Evolutionary conservation across 2,113 vertebrate species (phyloP).

Genomic region (Irena cyanogastra): DNA sequence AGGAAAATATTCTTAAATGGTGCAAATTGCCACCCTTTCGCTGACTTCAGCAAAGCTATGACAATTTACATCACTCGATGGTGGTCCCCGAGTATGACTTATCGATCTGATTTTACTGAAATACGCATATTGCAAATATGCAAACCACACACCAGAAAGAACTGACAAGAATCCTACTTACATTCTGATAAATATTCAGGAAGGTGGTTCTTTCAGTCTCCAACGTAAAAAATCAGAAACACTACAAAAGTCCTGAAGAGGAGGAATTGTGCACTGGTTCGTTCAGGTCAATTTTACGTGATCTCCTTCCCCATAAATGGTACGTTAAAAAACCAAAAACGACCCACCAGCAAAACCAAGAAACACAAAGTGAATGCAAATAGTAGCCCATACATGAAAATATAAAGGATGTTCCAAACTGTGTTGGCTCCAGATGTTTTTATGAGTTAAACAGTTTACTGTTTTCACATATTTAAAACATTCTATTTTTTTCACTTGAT

Average conservation of each 20-base stretch:
- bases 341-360: neutral
- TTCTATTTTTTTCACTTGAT: slow-evolving; percentile 41
- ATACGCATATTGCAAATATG: neutral
- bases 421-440: slow-evolving; percentile 28
- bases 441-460: slow-evolving; percentile 40
- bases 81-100: neutral
- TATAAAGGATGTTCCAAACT: slow-evolving; percentile 27
- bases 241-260: neutral
- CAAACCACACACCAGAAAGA: neutral
- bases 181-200: neutral
- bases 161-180: slow-evolving; percentile 11
- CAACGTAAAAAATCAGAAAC: neutral
- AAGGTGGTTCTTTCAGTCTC: neutral
- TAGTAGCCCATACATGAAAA: slow-evolving; percentile 25
- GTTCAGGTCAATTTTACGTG: slow-evolving; percentile 1
- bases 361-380: neutral
- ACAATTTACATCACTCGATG: neutral
- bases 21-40: neutral
- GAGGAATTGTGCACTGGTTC: neutral
- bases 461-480: slow-evolving; percentile 45
- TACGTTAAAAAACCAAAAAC: neutral
- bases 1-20: neutral
- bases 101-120: neutral
- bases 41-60: neutral
- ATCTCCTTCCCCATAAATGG: neutral